Percentiles rank a stretch among this genome's conserved stretches.
These are phyloP conservation scores for Plecturocebus donacophilus DNA, from an alignment of 2,113 vertebrate genomes.

Conservation along the genomic window DNA sequence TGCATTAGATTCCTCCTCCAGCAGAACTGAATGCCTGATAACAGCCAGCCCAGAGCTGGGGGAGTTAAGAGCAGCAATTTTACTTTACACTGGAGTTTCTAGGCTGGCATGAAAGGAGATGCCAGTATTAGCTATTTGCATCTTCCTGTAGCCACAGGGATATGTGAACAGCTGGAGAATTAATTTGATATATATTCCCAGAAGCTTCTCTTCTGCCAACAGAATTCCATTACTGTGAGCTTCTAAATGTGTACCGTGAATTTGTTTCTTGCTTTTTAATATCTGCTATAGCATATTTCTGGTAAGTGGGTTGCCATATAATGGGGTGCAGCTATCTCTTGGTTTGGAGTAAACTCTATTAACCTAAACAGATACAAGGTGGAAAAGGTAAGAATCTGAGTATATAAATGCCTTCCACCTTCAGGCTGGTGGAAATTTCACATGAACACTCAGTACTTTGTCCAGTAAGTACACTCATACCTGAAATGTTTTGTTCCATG, in stretches of 20 bases:
- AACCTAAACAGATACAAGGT: conserved; percentile 11
- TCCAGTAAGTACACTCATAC: background rate
- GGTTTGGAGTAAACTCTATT: conserved; percentile 48
- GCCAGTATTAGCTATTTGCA: conserved; percentile 74
- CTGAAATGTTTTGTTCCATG: background rate
- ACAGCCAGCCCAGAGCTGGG: conserved; percentile 43
- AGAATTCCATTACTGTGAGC: conserved; percentile 76
- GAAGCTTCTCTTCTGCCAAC: conserved; percentile 72
- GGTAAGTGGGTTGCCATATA: conserved; percentile 44
- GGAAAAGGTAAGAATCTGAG: background rate
- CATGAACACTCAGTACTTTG: background rate
- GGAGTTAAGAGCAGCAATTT: conserved; percentile 50
- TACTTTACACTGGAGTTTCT: conserved; percentile 59
- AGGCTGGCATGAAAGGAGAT: conserved; percentile 64
- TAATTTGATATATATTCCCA: conserved; percentile 79
- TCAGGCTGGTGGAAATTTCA: background rate
- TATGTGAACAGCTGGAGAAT: conserved; percentile 80
- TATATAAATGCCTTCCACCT: background rate
- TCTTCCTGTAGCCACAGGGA: conserved; percentile 72
- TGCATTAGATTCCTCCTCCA: conserved; percentile 30
- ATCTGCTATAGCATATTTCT: conserved; percentile 57
- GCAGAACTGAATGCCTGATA: conserved; percentile 47
- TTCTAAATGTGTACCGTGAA: conserved; percentile 56
- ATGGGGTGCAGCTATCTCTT: conserved; percentile 11
- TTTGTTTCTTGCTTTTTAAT: conserved; percentile 68